Conservation (phyloP, 2,888 invertebrate species). For the Endotricha flammealis region DNA sequence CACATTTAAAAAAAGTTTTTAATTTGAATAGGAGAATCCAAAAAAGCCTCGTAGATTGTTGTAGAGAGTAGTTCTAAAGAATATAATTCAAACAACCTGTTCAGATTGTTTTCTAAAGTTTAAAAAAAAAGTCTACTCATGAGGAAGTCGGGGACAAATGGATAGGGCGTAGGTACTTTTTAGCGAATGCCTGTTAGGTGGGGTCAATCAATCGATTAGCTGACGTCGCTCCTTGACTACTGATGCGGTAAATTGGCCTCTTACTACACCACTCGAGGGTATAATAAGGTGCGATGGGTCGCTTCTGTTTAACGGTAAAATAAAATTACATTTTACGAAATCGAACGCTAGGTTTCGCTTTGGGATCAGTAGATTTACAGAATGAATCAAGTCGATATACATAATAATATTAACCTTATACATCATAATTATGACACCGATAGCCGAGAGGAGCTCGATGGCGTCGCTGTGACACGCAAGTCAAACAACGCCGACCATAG, state of each 20-base stretch:
- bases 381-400: too few species aligned
- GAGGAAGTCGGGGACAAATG: conserved; percentile 42
- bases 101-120: too few species aligned
- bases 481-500: too few species aligned
- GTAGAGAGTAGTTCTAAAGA: too few species aligned
- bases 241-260: conserved; percentile 70
- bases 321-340: conserved; percentile 2
- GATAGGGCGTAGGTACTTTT: conserved; percentile 51
- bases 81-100: too few species aligned
- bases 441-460: too few species aligned
- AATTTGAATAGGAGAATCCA: too few species aligned
- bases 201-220: conserved; percentile 75
- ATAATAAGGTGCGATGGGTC: conserved; percentile 43
- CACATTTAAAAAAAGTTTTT: too few species aligned
- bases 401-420: not conserved
- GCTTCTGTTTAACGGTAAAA: conserved; percentile 31
- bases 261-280: conserved; percentile 42
- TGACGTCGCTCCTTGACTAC: conserved; percentile 71
- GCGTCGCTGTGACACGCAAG: too few species aligned
- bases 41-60: too few species aligned
- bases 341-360: too few species aligned
- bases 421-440: not conserved
- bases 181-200: conserved; percentile 52
- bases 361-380: too few species aligned
- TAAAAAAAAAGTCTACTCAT: not conserved